Evolutionary conservation across 2,797 vertebrate species (phyloP).

Genomic region (Hoplostethus atlanticus): DNA sequence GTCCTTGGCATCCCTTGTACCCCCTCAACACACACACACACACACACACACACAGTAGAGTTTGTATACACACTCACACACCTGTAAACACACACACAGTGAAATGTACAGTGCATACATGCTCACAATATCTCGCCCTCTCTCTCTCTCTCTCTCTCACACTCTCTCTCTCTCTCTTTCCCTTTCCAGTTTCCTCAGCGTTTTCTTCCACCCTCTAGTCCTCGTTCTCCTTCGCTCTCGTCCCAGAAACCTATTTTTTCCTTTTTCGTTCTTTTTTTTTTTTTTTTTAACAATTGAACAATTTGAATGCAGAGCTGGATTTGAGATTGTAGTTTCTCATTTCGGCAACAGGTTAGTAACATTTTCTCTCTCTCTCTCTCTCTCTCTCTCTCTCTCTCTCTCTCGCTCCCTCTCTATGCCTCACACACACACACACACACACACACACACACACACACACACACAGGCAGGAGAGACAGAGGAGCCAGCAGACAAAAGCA

Average conservation of each 20-base stretch:
- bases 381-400: background rate
- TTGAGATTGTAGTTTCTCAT: slow-evolving; percentile 7
- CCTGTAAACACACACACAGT: too few species aligned
- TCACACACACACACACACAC: slow-evolving; percentile 46
- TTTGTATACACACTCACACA: too few species aligned
- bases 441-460: slow-evolving; percentile 45
- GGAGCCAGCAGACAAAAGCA: slow-evolving; percentile 77
- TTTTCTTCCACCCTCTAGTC: too few species aligned
- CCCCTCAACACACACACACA: slow-evolving; percentile 16
- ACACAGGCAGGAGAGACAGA: slow-evolving; percentile 49
- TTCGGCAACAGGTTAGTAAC: too few species aligned
- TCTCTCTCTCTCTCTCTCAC: too few species aligned
- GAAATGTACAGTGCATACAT: too few species aligned
- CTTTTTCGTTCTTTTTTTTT: too few species aligned
- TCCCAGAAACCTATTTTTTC: background rate
- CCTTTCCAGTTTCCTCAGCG: background rate
- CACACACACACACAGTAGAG: background rate
- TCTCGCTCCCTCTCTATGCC: slow-evolving; percentile 22
- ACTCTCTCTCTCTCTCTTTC: too few species aligned
- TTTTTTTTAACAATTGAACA: background rate
- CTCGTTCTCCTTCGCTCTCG: background rate
- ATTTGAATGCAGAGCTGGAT: background rate
- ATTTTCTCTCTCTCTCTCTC: background rate
- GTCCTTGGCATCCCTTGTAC: slow-evolving; percentile 25
- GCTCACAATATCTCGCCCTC: too few species aligned